Evolutionary conservation across 37 sponge, comb jelly and placozoan genomes (phyloP).

Genomic region (Ephydatia muelleri): DNA sequence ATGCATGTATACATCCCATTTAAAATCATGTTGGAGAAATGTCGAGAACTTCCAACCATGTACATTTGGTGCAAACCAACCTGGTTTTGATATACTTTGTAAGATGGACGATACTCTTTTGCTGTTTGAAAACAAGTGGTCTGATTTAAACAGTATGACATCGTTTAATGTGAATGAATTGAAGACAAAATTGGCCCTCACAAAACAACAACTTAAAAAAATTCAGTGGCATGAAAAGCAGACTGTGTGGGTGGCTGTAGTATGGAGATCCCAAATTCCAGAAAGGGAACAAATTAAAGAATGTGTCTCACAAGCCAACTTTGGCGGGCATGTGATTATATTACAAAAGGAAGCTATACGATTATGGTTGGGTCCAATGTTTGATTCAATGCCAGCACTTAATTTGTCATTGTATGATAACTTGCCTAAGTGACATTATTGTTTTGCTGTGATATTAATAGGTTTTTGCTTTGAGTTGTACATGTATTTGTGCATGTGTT

Average conservation of each 20-base stretch:
- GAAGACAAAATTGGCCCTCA: neutral
- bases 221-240: neutral
- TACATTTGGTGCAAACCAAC: neutral
- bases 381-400: slow-evolving; percentile 1
- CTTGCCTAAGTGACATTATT: neutral
- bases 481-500: neutral
- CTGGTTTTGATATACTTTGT: neutral
- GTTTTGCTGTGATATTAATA: neutral
- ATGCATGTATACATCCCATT: neutral
- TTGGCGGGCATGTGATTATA: neutral
- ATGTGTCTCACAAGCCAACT: neutral
- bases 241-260: neutral
- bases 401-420: neutral
- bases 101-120: neutral
- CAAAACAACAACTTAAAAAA: neutral
- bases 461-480: slow-evolving; percentile 1
- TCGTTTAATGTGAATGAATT: neutral
- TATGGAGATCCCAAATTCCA: neutral
- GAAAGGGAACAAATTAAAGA: neutral
- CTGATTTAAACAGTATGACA: neutral
- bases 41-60: neutral
- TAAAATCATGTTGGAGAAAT: neutral
- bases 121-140: neutral
- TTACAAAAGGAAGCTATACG: neutral
- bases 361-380: neutral